These are phyloP conservation scores for Neodontobutis hainanensis DNA, from an alignment of 2,113 vertebrate species.

Conservation along the genomic window DNA sequence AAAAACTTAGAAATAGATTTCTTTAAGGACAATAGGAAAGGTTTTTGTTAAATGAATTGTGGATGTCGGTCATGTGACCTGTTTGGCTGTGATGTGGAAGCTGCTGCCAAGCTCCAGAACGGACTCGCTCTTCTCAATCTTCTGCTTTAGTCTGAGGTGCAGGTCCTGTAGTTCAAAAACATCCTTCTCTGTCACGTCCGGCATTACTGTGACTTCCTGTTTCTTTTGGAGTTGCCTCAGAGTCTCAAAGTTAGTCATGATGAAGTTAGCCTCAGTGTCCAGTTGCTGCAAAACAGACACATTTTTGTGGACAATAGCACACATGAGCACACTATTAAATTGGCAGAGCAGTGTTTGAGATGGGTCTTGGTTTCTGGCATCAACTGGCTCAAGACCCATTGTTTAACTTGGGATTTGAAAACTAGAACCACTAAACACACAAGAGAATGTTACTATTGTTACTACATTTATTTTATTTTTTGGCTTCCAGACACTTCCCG, in stretches of 20 bases:
- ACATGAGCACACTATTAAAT: not conserved
- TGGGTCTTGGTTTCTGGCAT: not conserved
- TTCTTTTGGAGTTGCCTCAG: constrained; percentile 52
- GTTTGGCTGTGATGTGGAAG: constrained; percentile 78
- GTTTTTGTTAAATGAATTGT: not conserved
- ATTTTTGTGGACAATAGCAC: not conserved
- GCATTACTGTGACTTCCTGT: constrained; percentile 76
- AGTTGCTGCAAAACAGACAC: constrained; percentile 76
- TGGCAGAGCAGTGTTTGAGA: not conserved
- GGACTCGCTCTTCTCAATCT: constrained; percentile 77
- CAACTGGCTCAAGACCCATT: no score
- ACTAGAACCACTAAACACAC: no score
- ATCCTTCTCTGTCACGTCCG: constrained; percentile 76
- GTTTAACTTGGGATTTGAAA: no score
- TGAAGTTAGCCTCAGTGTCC: constrained; percentile 81
- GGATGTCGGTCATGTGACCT: constrained; percentile 27
- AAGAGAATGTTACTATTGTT: no score
- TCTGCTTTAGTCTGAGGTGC: constrained; percentile 79
- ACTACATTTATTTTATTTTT: no score
- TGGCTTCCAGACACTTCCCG: no score
- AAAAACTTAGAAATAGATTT: no score
- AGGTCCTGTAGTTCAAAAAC: constrained; percentile 77
- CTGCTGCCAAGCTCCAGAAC: constrained; percentile 80
- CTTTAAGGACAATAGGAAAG: no score
- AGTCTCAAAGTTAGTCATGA: constrained; percentile 79